Percentiles rank a stretch among this genome's conserved stretches.
Conservation (phyloP, 2,113 vertebrate species). For the Danionella cerebrum region DNA sequence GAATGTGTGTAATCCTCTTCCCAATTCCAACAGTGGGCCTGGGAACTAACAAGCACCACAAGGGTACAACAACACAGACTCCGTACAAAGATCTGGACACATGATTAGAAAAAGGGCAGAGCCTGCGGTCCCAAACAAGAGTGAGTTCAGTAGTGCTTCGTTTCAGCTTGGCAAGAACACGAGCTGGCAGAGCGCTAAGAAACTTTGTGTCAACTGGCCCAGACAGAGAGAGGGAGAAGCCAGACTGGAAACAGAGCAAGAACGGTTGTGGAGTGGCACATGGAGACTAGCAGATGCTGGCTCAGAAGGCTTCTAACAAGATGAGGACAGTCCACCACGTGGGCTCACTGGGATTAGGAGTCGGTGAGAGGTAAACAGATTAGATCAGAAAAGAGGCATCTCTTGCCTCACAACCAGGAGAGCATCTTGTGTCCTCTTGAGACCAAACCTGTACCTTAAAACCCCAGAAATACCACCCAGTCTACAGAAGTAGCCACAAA, state of each 20-base stretch:
- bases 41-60: constrained; percentile 29
- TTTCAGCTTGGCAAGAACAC: constrained; percentile 25
- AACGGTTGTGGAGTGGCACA: constrained; percentile 24
- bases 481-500: not conserved
- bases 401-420: constrained; percentile 29
- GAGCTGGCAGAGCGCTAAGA: constrained; percentile 5
- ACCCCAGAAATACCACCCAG: constrained; percentile 22
- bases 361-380: constrained; percentile 82
- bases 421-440: not conserved
- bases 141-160: constrained; percentile 8
- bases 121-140: constrained; percentile 30
- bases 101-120: constrained; percentile 21
- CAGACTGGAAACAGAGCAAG: not conserved
- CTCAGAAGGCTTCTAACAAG: constrained; percentile 85
- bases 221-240: not conserved
- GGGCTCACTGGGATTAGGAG: constrained; percentile 78
- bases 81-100: not conserved
- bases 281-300: constrained; percentile 67
- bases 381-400: constrained; percentile 71
- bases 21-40: constrained; percentile 32
- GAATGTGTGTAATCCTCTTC: constrained; percentile 28
- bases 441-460: constrained; percentile 29
- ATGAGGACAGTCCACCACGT: constrained; percentile 78
- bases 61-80: not conserved
- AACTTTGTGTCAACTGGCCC: constrained; percentile 14